Percentiles rank a stretch among this genome's conserved stretches.
These are phyloP conservation scores for Hirtodrosophila trivittata DNA, from an alignment of 2,888 invertebrate species.

Conservation along the genomic window DNA sequence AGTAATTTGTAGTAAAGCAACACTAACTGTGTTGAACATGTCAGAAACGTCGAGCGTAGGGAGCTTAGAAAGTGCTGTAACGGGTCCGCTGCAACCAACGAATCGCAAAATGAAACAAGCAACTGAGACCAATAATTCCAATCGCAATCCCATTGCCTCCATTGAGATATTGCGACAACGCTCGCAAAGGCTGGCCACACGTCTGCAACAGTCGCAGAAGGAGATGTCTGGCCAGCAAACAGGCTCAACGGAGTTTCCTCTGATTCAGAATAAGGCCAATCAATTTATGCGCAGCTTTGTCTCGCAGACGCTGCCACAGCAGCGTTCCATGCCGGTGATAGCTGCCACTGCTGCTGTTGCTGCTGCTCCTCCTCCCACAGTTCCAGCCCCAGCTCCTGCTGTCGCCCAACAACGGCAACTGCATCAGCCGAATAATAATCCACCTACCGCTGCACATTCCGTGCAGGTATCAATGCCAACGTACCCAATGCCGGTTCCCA, in stretches of 20 bases:
- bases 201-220: slow-evolving; percentile 49
- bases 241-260: background rate
- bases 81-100: slow-evolving; percentile 17
- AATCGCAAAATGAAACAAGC: slow-evolving; percentile 9
- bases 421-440: background rate
- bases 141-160: slow-evolving; percentile 7
- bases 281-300: slow-evolving; percentile 42
- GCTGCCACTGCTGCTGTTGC: background rate
- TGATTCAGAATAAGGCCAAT: slow-evolving; percentile 24
- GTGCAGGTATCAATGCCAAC: slow-evolving; percentile 15
- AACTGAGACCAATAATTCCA: slow-evolving; percentile 19
- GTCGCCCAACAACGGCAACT: background rate
- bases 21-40: slow-evolving; percentile 45
- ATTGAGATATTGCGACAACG: slow-evolving; percentile 52
- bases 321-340: background rate
- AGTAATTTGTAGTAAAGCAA: slow-evolving; percentile 16
- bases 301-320: background rate
- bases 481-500: slow-evolving; percentile 11
- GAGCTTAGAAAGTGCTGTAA: slow-evolving; percentile 32
- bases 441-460: background rate
- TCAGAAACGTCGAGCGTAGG: slow-evolving; percentile 58
- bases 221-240: slow-evolving; percentile 32
- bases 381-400: slow-evolving; percentile 1
- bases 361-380: background rate
- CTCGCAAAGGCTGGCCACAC: slow-evolving; percentile 46